These are phyloP conservation scores for Physocephala rufipes DNA, from an alignment of 2,888 invertebrate genomes.

Conservation along the genomic window DNA sequence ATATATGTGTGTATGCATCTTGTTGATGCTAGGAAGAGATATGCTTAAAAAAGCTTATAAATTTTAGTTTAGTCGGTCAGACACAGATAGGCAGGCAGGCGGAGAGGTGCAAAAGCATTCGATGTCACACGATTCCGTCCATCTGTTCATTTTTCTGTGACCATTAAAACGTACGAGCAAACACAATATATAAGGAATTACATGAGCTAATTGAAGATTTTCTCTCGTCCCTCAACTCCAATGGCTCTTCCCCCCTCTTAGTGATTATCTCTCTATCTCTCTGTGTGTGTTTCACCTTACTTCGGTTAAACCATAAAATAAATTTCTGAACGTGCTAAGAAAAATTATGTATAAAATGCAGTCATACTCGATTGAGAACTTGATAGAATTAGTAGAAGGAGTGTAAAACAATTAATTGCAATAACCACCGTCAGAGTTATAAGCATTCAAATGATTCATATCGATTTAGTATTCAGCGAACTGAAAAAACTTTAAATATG, in stretches of 20 bases:
- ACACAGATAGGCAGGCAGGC: too few species aligned
- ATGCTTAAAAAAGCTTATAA: conserved; percentile 5
- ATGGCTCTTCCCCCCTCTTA: background rate
- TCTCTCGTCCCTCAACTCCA: background rate
- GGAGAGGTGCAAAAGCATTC: too few species aligned
- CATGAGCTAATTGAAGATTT: background rate
- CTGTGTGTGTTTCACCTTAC: background rate
- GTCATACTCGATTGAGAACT: conserved; percentile 4
- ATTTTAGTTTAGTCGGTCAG: background rate
- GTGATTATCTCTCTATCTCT: conserved; percentile 3
- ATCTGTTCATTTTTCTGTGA: background rate
- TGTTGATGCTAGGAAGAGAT: background rate
- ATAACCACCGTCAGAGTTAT: background rate
- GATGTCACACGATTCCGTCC: too few species aligned
- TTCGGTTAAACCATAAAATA: background rate
- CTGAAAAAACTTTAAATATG: too few species aligned
- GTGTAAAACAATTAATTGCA: conserved; percentile 29
- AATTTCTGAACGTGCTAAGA: conserved; percentile 24
- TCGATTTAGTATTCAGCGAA: too few species aligned
- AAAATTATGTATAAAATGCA: conserved; percentile 24
- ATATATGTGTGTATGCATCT: too few species aligned
- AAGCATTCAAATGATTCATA: background rate
- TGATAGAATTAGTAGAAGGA: conserved; percentile 17
- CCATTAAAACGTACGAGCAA: too few species aligned
- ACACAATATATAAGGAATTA: conserved; percentile 1